Evolutionary conservation across 2,797 vertebrate species (phyloP), one percentile per base, ranked within the genome.

Genomic region (Chlorospingus semifuscus): DNA sequence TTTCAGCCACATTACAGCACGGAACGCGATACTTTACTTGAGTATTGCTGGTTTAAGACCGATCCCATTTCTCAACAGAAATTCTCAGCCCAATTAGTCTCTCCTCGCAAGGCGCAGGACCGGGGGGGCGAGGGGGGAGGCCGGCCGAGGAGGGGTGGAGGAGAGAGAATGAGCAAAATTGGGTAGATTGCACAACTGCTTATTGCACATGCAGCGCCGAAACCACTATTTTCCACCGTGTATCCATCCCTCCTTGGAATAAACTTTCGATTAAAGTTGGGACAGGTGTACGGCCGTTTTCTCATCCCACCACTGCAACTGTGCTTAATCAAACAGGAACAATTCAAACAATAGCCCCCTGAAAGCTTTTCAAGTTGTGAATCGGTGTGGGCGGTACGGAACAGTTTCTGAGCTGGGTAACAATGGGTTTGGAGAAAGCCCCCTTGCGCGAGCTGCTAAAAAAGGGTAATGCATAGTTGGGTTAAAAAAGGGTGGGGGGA

Each of bases 231-330:
- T 97, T 83, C 92, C 96, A 94, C 64, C 80, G 94, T 89, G 97
- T 93, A 56, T 92, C 96, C 87, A 89, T 95, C 88, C 75, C 91
- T 91, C 93, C 97, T 90, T 90, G 91, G 92, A 95, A 97, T 97
- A 96, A 94, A 97, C 96, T 98, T 97, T 96, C 91, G 92, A 95
- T 96, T 97, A 97, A 98, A 98, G 97, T 98, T 97, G 93, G 98
- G 97, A 98, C 98, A 98, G 98, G 98, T 98, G 97, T 98, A 97
- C 88, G 93, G 96, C 97, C 94, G 96, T 97, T 97, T 96, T 96
- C 96, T 94, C 76, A 94, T 90, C 89, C 93, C 94, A 96, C 85
- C 89, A 88, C 96, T 46, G 97, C 97, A 96, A 97, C 96, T 95
- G 95, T 96, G 95, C 95, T 98, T 96, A 97, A 98, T 97, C 96